Conservation (phyloP, 1,140 invertebrate species). For the Stenopsyche tienmushanensis region DNA sequence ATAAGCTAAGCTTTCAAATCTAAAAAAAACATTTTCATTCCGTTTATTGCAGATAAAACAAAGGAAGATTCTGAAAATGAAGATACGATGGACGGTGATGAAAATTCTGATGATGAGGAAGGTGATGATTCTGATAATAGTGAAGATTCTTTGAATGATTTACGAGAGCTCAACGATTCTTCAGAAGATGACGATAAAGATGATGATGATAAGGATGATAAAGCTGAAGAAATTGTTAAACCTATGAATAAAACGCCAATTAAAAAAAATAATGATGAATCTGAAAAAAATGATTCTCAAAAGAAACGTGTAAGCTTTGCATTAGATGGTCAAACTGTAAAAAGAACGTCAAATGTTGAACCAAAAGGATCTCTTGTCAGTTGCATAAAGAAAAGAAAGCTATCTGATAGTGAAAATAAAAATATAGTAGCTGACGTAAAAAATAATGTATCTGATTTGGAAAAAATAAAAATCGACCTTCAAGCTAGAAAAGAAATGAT, state of each 20-base stretch:
- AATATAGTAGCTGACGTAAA: too few species aligned
- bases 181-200: too few species aligned
- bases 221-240: conserved; percentile 7
- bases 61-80: conserved; percentile 41
- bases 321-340: not conserved
- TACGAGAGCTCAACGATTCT: conserved; percentile 44
- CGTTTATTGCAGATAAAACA: conserved; percentile 24
- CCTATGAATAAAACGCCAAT: conserved; percentile 28
- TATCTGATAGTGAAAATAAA: too few species aligned
- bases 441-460: not conserved
- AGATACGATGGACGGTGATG: conserved; percentile 41
- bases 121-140: conserved; percentile 45
- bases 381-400: too few species aligned
- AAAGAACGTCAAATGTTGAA: too few species aligned
- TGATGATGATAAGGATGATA: conserved; percentile 44
- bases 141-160: conserved; percentile 45
- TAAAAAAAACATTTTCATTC: not conserved
- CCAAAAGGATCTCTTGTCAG: too few species aligned
- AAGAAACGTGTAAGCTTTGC: not conserved
- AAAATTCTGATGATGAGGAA: conserved; percentile 43
- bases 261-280: conserved; percentile 34
- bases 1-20: too few species aligned
- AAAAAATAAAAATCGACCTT: conserved; percentile 47
- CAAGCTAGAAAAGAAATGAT: conserved; percentile 55
- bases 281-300: conserved; percentile 33